Conservation (phyloP, 2,888 invertebrate species). For the Rhyacophila evoluta region DNA sequence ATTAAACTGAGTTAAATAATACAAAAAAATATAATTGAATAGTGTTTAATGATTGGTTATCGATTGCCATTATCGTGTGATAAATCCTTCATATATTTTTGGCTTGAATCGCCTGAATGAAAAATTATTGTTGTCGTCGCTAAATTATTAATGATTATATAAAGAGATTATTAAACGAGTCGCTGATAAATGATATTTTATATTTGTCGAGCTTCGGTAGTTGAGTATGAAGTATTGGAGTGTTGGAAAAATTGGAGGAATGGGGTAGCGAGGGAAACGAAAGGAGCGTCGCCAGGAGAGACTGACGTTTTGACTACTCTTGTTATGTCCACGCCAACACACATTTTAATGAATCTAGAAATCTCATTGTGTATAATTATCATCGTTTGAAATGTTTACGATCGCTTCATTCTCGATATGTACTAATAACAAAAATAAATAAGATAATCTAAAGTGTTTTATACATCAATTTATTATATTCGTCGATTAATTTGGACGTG, state of each 20-base stretch:
- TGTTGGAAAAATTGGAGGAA: background rate
- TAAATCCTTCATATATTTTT: slow-evolving; percentile 55
- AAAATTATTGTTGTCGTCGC: slow-evolving; percentile 54
- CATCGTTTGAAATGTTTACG: slow-evolving; percentile 46
- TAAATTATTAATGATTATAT: slow-evolving; percentile 48
- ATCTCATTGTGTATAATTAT: slow-evolving; percentile 51
- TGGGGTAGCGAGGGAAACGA: background rate
- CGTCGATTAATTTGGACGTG: slow-evolving; percentile 39
- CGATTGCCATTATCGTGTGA: slow-evolving; percentile 55
- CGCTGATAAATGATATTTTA: slow-evolving; percentile 54
- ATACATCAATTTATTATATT: slow-evolving; percentile 46
- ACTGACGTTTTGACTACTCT: slow-evolving; percentile 42
- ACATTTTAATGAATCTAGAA: slow-evolving; percentile 43
- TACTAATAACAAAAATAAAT: slow-evolving; percentile 44
- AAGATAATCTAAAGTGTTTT: slow-evolving; percentile 52
- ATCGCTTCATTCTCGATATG: slow-evolving; percentile 52
- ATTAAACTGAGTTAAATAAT: slow-evolving; percentile 50
- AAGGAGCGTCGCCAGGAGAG: slow-evolving; percentile 32
- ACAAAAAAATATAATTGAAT: slow-evolving; percentile 50
- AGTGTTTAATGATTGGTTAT: slow-evolving; percentile 54
- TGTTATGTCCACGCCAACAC: slow-evolving; percentile 45
- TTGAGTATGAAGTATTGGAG: slow-evolving; percentile 48
- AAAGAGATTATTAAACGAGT: slow-evolving; percentile 50
- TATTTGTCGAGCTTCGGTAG: slow-evolving; percentile 55
- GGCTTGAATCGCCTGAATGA: slow-evolving; percentile 54